These are phyloP conservation scores for Lycopodina hypogea DNA, from an alignment of 37 sponge, comb jelly and placozoan genomes.

Conservation along the genomic window DNA sequence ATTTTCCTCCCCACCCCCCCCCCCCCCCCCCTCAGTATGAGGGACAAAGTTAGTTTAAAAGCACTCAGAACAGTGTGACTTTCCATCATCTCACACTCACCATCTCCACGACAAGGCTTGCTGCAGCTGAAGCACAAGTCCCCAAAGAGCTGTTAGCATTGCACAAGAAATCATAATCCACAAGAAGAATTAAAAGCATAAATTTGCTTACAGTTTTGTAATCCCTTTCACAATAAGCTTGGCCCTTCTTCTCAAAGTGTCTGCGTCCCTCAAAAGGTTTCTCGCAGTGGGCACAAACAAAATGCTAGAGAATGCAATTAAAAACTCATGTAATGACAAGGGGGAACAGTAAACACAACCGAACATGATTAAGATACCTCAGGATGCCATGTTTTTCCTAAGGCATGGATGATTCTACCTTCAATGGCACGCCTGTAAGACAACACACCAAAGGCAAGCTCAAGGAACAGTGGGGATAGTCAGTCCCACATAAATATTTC, in stretches of 20 bases:
- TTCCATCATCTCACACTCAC: too few relatives aligned
- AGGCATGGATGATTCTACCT: constrained; percentile 88
- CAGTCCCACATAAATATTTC: too few relatives aligned
- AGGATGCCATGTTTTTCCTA: constrained; percentile 90
- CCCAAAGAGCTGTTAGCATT: constrained; percentile 78
- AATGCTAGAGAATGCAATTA: constrained; percentile 77
- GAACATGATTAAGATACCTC: constrained; percentile 49
- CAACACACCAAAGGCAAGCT: background rate
- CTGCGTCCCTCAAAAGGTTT: constrained; percentile 92
- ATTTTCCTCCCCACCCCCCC: too few relatives aligned
- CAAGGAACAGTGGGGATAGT: too few relatives aligned
- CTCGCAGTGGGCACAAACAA: constrained; percentile 98
- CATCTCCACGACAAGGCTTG: constrained; percentile 81
- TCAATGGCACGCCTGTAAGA: constrained; percentile 83
- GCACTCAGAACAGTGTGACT: too few relatives aligned
- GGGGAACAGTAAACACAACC: background rate
- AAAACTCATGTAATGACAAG: background rate
- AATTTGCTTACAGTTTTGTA: constrained; percentile 76
- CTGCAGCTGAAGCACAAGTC: constrained; percentile 94
- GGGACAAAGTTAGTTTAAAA: too few relatives aligned
- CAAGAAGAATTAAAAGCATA: background rate
- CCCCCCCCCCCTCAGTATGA: too few relatives aligned
- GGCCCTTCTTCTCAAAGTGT: constrained; percentile 92
- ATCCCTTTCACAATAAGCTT: constrained; percentile 96
- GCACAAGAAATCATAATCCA: background rate